Conservation (phyloP, 2,797 vertebrate species). For the Neopelma chrysocephalum region DNA sequence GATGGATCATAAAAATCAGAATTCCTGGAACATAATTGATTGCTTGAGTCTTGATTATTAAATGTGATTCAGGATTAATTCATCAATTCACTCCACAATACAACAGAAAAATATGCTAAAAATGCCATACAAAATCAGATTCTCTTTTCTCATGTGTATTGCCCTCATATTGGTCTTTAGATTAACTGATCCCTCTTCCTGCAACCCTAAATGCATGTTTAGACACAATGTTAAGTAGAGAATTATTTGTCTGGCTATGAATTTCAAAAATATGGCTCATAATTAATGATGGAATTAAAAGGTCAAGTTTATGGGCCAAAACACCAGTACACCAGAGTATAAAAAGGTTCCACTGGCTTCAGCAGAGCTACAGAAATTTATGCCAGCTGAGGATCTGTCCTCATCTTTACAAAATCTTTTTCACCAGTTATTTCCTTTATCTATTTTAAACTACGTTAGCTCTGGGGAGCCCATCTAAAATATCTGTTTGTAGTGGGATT, state of each 20-base stretch:
- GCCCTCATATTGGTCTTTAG: background rate
- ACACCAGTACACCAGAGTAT: background rate
- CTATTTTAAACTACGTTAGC: constrained; percentile 8
- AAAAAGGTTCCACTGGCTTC: background rate
- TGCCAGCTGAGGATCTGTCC: background rate
- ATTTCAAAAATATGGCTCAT: background rate
- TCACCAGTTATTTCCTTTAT: background rate
- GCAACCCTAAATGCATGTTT: background rate
- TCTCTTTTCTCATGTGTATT: background rate
- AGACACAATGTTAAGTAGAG: background rate
- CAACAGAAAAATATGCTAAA: background rate
- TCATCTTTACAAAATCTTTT: background rate
- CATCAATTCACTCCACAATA: background rate
- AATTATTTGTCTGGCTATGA: background rate
- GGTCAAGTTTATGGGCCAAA: background rate
- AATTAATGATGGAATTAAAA: background rate
- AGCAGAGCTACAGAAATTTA: background rate
- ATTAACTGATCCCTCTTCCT: background rate
- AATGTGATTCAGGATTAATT: background rate
- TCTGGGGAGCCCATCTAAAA: background rate
- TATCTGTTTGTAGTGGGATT: background rate
- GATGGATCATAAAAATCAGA: background rate
- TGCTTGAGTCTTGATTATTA: background rate
- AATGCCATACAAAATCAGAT: background rate
- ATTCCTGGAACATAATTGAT: background rate